Conservation (phyloP, 1,140 invertebrate genomes). For the Apis dorsata region DNA sequence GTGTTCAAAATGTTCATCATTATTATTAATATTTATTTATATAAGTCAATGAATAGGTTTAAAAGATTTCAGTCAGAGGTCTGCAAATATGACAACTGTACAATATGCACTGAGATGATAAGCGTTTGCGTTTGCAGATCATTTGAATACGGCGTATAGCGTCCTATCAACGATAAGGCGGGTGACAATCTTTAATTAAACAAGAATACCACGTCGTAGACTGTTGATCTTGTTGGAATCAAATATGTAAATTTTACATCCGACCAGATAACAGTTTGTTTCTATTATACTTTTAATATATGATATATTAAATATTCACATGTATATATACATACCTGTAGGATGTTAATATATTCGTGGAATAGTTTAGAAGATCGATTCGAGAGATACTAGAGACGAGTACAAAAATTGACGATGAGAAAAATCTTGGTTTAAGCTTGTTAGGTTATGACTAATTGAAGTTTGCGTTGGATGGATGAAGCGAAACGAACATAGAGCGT, state of each 20-base stretch:
- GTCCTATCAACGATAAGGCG: neutral
- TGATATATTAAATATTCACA: no score
- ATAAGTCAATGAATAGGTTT: neutral
- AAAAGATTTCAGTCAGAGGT: neutral
- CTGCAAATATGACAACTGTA: neutral
- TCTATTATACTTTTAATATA: no score
- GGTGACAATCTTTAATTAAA: conserved; percentile 3
- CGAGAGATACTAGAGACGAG: no score
- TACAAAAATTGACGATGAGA: no score
- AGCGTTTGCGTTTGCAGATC: neutral
- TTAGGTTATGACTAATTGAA: no score
- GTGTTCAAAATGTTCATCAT: neutral
- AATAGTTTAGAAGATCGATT: no score
- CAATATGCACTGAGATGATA: neutral
- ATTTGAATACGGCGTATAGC: neutral
- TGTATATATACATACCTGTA: no score
- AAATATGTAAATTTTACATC: neutral
- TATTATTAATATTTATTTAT: neutral
- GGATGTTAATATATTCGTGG: no score
- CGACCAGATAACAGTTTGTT: no score
- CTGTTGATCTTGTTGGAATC: neutral
- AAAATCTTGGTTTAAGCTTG: no score
- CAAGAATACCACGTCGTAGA: neutral
- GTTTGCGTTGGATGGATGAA: no score
- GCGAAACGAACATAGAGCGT: no score